Evolutionary conservation across 2,797 vertebrate genomes (phyloP).

Genomic region (Bovichtus diacanthus): DNA sequence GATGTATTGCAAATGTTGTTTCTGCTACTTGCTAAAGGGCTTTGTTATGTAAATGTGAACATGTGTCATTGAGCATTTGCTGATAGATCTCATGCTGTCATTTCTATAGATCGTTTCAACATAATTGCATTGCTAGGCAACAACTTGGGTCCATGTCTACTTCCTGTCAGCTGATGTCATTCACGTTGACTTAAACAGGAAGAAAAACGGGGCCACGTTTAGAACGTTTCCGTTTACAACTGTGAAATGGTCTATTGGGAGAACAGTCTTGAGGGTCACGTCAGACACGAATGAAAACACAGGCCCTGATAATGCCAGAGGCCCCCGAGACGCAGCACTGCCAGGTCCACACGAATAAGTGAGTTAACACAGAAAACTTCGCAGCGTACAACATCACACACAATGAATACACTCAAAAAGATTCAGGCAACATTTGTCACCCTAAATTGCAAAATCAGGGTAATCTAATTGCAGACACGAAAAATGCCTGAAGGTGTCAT

Average conservation of each 20-base stretch:
- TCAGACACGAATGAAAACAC: background rate
- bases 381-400: background rate
- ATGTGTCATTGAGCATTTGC: background rate
- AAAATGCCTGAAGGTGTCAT: conserved; percentile 56
- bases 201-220: too few relatives aligned
- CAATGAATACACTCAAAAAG: conserved; percentile 26
- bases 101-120: background rate
- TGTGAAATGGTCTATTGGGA: background rate
- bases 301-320: background rate
- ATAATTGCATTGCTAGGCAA: too few relatives aligned
- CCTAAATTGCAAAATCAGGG: conserved; percentile 55
- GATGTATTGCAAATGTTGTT: too few relatives aligned
- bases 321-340: background rate
- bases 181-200: too few relatives aligned
- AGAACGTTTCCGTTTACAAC: too few relatives aligned
- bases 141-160: too few relatives aligned
- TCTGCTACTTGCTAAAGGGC: background rate
- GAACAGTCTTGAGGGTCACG: background rate
- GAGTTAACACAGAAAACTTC: background rate
- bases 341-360: background rate
- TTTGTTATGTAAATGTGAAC: background rate
- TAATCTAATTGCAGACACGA: conserved; percentile 63
- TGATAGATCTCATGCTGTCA: background rate
- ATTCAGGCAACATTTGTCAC: conserved; percentile 45
- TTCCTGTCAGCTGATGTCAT: too few relatives aligned